Evolutionary conservation across 2,888 invertebrate species (phyloP), one percentile per base, ranked within the genome.

Genomic region (Tachina fera): DNA sequence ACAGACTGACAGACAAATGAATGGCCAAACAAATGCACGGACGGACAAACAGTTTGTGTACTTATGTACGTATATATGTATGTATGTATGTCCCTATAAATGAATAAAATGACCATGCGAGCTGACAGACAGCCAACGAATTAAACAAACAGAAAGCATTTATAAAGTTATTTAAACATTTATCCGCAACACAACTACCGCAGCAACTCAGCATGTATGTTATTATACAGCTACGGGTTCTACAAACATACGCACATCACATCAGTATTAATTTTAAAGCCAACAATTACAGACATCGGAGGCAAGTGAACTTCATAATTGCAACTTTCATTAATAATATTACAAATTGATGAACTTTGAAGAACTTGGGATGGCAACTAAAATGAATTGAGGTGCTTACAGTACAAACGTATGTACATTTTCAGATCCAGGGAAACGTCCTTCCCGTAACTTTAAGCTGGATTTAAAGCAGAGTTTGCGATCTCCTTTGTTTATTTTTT

Each of bases 111-210:
- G 58, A 22, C 41, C 61, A 60, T 47, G 14, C 6, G 13, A 72
- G 31, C 56, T 65, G 56, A 56, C 47, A 65, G 22, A 56, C 63
- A 51, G 9, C 14, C 4, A 47, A 10, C 39, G 43, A 63, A 63
- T 60, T 63, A 65, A 19, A 65, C 51, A 53, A 63, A 63, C 72
- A 72, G 11, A 65, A 51, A 68, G 41, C 68, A 53, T 76, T 82
- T 82, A 71, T 71, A 76, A 82, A 76, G 53, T 82, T 70, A 63
- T 76, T 76, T 75, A 56, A 68, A 82, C 51, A 70, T 70, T 60
- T 74, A 56, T 75, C 67, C 45, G 14, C 60, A 74, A 58, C 51
- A 60, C 74, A 74, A 58, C 47, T 60, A n/a, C 60, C 51, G 71
- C 71, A 71, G 31, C 45, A 45, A 49, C 71, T 53, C 41, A 51